Base-by-base conservation (phyloP, 2,888 invertebrate species). In the Drosophila yooni region DNA sequence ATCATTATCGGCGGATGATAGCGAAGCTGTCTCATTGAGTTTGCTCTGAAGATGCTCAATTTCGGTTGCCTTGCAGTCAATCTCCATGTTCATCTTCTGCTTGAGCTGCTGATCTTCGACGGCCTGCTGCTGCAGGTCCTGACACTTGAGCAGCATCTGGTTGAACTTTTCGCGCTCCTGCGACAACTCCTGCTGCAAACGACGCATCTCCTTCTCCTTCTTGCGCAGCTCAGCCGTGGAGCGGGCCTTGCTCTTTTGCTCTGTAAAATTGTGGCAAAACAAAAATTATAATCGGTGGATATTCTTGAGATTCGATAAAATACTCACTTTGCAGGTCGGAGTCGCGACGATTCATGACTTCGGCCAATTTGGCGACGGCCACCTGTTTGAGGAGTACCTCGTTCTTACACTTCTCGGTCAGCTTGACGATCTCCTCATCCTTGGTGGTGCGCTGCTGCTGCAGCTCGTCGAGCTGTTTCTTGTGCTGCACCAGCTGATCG, bases 321-420 rank as follows among this genome's bases (percentile, higher is more conserved):
- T 33, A 88, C 90, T 96, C 96, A 66, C 96, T 95, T 38, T 95
- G 95, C 76, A 91, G 83, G 79, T 92, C 92, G 58, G 93, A 92
- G 91, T 97, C 97, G 92, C 97, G 98, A 91, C 99, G 95, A 93
- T 98, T 98, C 97, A 99, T 97, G 73, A 99, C 97, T 94, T 99
- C 99, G 7, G 99, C 98, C 77, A 99, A 94, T 93, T 99, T 99
- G 93, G 99, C 98, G 77, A 99, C 98, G 59, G 99, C 99, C 94
- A 98, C 97, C 92, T 97, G 96, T 92, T 98, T 98, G 89, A 98
- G 95, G 91, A 98, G 94, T 91, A 96, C 96, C 94, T 98, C 98
- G 29, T 96, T 97, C 93, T 97, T 96, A 91, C 98, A 94, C 93
- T 97, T 97, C 92, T 96, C 96, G 91, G 95, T 95, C 91, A 98